These are phyloP conservation scores for Eremophila alpestris DNA, from an alignment of 2,797 vertebrate genomes.

Conservation along the genomic window DNA sequence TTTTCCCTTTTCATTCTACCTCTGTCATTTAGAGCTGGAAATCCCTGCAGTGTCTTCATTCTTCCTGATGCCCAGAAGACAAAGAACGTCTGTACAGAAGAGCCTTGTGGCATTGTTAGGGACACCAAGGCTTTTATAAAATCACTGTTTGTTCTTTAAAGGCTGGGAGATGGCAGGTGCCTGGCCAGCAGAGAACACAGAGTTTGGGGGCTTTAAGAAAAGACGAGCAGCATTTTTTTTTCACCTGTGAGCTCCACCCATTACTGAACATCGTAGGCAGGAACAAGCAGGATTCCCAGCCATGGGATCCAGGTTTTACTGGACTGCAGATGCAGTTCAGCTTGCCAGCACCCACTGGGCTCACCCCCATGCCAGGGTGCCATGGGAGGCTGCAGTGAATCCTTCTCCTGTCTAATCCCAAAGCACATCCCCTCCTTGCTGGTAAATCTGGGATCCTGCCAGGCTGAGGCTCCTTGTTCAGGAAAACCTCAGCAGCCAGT, in stretches of 20 bases:
- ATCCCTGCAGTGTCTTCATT: not conserved
- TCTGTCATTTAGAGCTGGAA: not conserved
- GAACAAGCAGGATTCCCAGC: not conserved
- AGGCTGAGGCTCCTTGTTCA: not conserved
- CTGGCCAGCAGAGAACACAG: not conserved
- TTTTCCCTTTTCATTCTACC: not conserved
- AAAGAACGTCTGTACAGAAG: not conserved
- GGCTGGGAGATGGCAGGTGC: not conserved
- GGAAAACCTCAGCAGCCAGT: fast-evolving
- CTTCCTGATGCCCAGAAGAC: not conserved
- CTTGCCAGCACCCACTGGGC: not conserved
- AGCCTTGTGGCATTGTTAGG: not conserved
- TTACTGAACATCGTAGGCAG: not conserved
- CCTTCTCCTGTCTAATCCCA: not conserved
- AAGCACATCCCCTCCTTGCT: not conserved
- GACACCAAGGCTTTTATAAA: not conserved
- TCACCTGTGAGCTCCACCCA: not conserved
- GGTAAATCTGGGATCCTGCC: not conserved
- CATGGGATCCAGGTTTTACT: not conserved
- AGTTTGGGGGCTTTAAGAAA: not conserved
- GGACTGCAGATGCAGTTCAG: not conserved
- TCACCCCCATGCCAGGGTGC: not conserved
- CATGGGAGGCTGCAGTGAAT: not conserved
- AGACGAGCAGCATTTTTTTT: not conserved
- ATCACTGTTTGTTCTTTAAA: not conserved